Evolutionary conservation across 1,140 invertebrate genomes (phyloP).

Genomic region (Eueides isabella): DNA sequence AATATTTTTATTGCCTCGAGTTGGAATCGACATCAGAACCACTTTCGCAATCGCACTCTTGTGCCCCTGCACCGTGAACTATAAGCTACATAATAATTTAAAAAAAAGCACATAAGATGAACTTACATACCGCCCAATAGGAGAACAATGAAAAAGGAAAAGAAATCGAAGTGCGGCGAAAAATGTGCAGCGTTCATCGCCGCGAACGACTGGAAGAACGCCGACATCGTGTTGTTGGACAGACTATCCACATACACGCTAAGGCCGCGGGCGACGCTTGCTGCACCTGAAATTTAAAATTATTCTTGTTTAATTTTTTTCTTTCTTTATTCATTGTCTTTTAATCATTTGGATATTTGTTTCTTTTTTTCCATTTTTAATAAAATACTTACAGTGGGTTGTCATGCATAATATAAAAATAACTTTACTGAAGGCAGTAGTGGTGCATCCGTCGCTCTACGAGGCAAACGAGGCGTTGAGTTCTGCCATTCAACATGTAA

Average conservation of each 20-base stretch:
- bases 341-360: no score
- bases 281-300: slow-evolving; percentile 83
- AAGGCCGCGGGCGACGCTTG: slow-evolving; percentile 91
- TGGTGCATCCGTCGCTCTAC: no score
- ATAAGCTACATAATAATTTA: not conserved
- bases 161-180: slow-evolving; percentile 87
- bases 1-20: no score
- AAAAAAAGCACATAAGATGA: not conserved
- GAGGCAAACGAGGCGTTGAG: no score
- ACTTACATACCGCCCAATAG: slow-evolving; percentile 80
- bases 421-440: no score
- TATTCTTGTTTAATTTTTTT: not conserved
- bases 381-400: no score
- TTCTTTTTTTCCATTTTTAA: no score
- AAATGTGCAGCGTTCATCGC: slow-evolving; percentile 85
- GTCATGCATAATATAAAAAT: no score
- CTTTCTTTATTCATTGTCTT: not conserved
- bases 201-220: slow-evolving; percentile 84
- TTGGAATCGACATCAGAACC: no score
- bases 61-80: no score
- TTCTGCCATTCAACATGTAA: no score
- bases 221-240: slow-evolving; percentile 78
- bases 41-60: no score
- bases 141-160: slow-evolving; percentile 84
- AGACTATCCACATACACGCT: slow-evolving; percentile 88